A percentile compares a stretch with the other conserved stretches of the same genome.
These are phyloP conservation scores for Orthonevra nobilis DNA, from an alignment of 2,888 invertebrate genomes.

Conservation along the genomic window DNA sequence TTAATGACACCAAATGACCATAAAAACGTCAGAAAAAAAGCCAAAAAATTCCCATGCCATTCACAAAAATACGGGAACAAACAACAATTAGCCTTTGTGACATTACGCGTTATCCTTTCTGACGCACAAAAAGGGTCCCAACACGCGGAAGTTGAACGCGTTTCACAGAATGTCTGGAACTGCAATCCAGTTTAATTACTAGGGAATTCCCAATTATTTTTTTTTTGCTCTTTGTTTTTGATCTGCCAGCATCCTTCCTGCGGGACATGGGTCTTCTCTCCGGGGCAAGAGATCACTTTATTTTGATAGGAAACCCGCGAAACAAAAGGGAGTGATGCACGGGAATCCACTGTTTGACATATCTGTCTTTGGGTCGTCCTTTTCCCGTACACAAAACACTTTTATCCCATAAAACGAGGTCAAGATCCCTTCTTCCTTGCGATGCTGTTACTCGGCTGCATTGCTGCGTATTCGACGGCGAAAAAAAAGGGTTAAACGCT, in stretches of 20 bases:
- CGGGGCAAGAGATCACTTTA: conserved; percentile 57
- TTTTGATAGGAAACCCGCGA: conserved; percentile 61
- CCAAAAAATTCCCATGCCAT: conserved; percentile 52
- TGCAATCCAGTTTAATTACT: conserved; percentile 68
- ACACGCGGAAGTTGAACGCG: conserved; percentile 65
- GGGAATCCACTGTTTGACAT: conserved; percentile 25
- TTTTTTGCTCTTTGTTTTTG: conserved; percentile 8
- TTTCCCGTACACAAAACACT: not conserved
- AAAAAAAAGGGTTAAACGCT: no score
- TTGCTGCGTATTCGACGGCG: no score
- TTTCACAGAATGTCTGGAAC: no score
- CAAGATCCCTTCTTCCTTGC: conserved; percentile 41
- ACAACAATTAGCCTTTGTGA: conserved; percentile 70
- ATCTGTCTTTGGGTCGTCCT: not conserved
- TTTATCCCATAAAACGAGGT: conserved; percentile 54
- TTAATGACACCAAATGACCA: conserved; percentile 61
- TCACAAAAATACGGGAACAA: conserved; percentile 46
- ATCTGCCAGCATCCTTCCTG: conserved; percentile 27
- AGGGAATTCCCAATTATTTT: conserved; percentile 54
- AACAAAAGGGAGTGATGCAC: conserved; percentile 57
- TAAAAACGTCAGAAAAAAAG: conserved; percentile 32
- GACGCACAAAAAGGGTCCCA: conserved; percentile 37
- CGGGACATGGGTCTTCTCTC: conserved; percentile 26
- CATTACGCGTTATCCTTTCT: conserved; percentile 58
- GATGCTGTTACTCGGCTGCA: conserved; percentile 36